These are phyloP conservation scores for Ectobius pallidus DNA, from an alignment of 2,888 invertebrate genomes.

Conservation along the genomic window DNA sequence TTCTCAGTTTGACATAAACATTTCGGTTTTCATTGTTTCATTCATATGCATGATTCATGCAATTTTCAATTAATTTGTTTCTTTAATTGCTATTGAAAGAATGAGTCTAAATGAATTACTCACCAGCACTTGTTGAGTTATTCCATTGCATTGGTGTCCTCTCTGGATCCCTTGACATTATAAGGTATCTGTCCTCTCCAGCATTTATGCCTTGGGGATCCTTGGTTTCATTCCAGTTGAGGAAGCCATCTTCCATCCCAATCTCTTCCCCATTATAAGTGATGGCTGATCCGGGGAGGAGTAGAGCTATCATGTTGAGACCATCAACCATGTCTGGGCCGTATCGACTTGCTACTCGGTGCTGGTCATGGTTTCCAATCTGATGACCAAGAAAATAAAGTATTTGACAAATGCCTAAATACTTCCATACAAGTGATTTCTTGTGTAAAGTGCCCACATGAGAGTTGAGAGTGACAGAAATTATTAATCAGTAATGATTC, in stretches of 20 bases:
- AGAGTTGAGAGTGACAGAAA: no score
- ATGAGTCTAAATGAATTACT: no score
- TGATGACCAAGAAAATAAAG: conserved; percentile 47
- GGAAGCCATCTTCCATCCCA: conserved; percentile 67
- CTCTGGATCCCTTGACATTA: conserved; percentile 71
- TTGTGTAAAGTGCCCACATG: no score
- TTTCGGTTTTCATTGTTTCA: no score
- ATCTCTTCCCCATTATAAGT: conserved; percentile 89
- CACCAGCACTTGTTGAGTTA: conserved; percentile 63
- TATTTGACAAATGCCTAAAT: no score
- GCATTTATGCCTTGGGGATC: conserved; percentile 64
- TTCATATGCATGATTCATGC: no score
- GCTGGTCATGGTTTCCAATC: conserved; percentile 82
- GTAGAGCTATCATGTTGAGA: conserved; percentile 79
- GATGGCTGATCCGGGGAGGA: conserved; percentile 83
- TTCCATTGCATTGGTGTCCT: conserved; percentile 86
- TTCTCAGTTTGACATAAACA: no score
- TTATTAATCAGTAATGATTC: no score
- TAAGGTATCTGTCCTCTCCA: conserved; percentile 64
- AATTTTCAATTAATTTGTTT: no score
- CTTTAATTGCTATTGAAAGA: no score
- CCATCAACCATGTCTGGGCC: conserved; percentile 74
- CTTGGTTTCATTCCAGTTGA: conserved; percentile 58
- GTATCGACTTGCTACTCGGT: conserved; percentile 71
- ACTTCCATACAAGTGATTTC: no score